Evolutionary conservation across 2,888 invertebrate species (phyloP).

Genomic region (Vannuccia rotundouncinata): DNA sequence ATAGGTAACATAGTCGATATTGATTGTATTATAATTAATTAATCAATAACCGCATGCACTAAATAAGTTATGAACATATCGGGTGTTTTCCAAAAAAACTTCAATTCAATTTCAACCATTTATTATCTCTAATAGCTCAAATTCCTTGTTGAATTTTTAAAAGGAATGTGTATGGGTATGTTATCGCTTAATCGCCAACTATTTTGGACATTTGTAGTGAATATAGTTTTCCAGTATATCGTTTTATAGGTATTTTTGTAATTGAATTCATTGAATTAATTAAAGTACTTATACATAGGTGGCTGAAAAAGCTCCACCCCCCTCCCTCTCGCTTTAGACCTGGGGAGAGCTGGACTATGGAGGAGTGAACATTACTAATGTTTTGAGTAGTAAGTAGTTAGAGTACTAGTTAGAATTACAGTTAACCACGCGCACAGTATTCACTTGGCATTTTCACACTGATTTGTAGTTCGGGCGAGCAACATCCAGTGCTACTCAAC

Average conservation of each 20-base stretch:
- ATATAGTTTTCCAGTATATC: background rate
- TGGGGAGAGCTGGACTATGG: background rate
- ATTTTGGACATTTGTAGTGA: background rate
- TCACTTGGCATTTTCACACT: slow-evolving; percentile 14
- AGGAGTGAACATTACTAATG: slow-evolving; percentile 7
- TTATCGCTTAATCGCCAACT: background rate
- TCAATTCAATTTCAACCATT: no score
- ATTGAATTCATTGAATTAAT: background rate
- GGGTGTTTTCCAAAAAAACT: no score
- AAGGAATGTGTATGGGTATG: no score
- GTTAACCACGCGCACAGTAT: slow-evolving; percentile 7
- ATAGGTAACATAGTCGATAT: no score
- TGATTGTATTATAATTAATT: no score
- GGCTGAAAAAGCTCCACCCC: background rate
- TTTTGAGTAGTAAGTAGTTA: background rate
- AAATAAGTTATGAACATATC: no score
- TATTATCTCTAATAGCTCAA: no score
- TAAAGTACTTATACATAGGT: background rate
- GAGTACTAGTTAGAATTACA: background rate
- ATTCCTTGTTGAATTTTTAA: no score
- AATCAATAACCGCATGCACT: no score
- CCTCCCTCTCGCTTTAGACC: background rate
- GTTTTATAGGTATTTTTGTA: background rate
- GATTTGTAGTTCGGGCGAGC: background rate
- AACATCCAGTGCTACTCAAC: background rate